Conservation (phyloP, 2,888 invertebrate species). For the Caenorhabditis drosophilae region DNA sequence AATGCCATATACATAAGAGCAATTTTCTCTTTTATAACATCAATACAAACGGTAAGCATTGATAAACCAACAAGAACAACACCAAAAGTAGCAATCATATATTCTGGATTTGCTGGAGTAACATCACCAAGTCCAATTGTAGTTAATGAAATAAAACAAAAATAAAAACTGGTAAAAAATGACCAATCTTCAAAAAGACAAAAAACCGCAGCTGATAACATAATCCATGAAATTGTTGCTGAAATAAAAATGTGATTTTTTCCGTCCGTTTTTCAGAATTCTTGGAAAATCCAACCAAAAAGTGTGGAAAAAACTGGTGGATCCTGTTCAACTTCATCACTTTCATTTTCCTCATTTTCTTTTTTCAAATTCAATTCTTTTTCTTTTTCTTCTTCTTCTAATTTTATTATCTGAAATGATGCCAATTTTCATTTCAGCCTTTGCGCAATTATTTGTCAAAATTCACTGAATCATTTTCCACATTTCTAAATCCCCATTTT, state of each 20-base stretch:
- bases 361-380: slow-evolving; percentile 7
- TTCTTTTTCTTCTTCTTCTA: slow-evolving; percentile 22
- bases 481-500: slow-evolving; percentile 19
- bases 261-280: neutral
- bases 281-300: slow-evolving; percentile 11
- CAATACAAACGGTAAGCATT: slow-evolving; percentile 66
- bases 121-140: slow-evolving; percentile 71
- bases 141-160: slow-evolving; percentile 67
- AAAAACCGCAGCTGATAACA: slow-evolving; percentile 88
- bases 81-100: slow-evolving; percentile 70
- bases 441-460: no score
- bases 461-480: neutral
- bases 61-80: slow-evolving; percentile 63
- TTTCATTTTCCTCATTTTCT: slow-evolving; percentile 34
- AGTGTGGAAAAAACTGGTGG: slow-evolving; percentile 61
- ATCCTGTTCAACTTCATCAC: slow-evolving; percentile 49
- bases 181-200: slow-evolving; percentile 67
- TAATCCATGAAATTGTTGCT: slow-evolving; percentile 80
- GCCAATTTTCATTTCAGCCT: no score
- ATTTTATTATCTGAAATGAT: slow-evolving; percentile 22
- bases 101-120: slow-evolving; percentile 71
- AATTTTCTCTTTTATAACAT: slow-evolving; percentile 66
- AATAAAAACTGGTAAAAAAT: slow-evolving; percentile 67
- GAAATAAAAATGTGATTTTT: slow-evolving; percentile 76
- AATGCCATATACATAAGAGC: slow-evolving; percentile 60